Base-by-base conservation (phyloP, 2,888 invertebrate genomes). In the Steinernema scapterisci region DNA sequence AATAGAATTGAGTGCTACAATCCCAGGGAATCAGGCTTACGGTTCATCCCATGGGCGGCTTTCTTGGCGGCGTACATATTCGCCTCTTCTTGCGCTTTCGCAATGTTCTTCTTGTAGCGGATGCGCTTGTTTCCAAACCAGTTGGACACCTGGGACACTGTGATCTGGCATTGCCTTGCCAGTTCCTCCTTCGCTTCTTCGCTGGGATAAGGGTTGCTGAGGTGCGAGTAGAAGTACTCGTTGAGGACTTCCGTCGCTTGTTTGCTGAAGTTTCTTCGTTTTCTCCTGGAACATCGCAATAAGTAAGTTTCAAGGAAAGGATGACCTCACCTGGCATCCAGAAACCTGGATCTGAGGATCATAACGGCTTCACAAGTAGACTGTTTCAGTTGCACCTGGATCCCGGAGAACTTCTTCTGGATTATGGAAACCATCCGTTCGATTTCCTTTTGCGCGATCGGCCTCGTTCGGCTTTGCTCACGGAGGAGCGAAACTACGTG, bases 141-240 rank as follows among this genome's bases (percentile, higher is more conserved):
- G 45, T 78, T 80, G 27, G 79, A 80, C 56, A 95, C 95, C 92
- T 94, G 94, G 77, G 94, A 94, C 77, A 96, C 95, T 77, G 99
- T 97, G 89, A 99, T 99, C 88, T 96, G 95, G 90, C 99, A 99
- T 90, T 97, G 97, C 89, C 97, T 92, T 74, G 99, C 99, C 89
- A 99, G 91, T 89, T 99, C 99, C 90, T 99, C 99, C 90, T 99
- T 99, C 81, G 97, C 97, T 90, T 99, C 99, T 91, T 99, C 99
- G 88, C 95, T 95, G 81, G 99, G 99, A 91, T 99, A 99, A 43
- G 99, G 99, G 91, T 99, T 99, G 88, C 95, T 95, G 87, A 99
- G 92, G 90, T 99, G 97, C 86, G 97, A 97, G 91, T 99, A 99
- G 91, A 99, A 99, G 90, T 99, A 99, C 91, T 99, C 97, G 90